These are phyloP conservation scores for Ptilorrhoa leucosticta DNA, from an alignment of 2,113 vertebrate species.

Conservation along the genomic window DNA sequence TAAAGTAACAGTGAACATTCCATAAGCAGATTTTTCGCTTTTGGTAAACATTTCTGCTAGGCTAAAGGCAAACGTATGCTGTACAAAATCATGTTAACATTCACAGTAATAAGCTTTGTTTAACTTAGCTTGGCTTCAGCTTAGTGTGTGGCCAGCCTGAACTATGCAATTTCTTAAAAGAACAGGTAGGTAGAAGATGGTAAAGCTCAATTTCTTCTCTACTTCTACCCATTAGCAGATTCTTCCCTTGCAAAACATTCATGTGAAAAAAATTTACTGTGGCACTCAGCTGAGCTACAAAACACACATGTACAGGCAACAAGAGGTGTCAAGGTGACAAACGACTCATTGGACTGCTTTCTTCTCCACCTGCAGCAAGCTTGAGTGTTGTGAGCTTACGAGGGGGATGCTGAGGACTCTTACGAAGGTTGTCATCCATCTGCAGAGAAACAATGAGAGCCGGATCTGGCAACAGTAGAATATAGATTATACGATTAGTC, in stretches of 20 bases:
- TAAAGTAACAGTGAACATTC: slow-evolving; percentile 40
- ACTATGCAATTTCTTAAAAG: slow-evolving; percentile 15
- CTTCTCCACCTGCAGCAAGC: slow-evolving; percentile 72
- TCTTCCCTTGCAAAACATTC: slow-evolving; percentile 10
- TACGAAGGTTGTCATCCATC: slow-evolving; percentile 98
- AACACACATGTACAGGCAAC: background rate
- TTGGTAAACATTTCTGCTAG: slow-evolving; percentile 36
- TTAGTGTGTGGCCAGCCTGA: slow-evolving; percentile 33
- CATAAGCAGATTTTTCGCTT: slow-evolving; percentile 35
- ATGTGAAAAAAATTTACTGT: background rate
- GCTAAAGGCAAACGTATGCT: slow-evolving; percentile 47
- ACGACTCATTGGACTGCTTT: slow-evolving; percentile 72
- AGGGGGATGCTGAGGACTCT: slow-evolving; percentile 91
- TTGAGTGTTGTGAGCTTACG: slow-evolving; percentile 81
- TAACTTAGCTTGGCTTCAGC: slow-evolving; percentile 7
- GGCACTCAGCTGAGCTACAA: background rate
- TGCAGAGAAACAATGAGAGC: slow-evolving; percentile 70
- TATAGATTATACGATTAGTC: background rate
- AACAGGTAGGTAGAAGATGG: background rate
- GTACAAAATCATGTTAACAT: background rate
- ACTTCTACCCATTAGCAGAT: background rate
- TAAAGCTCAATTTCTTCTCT: background rate
- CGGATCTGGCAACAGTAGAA: slow-evolving; percentile 42
- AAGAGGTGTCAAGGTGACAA: slow-evolving; percentile 70
- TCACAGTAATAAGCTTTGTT: background rate